Percentiles rank a stretch among this genome's conserved stretches.
Evolutionary conservation across 2,888 invertebrate genomes (phyloP).

Genomic region (Drosophila demipolita): DNA sequence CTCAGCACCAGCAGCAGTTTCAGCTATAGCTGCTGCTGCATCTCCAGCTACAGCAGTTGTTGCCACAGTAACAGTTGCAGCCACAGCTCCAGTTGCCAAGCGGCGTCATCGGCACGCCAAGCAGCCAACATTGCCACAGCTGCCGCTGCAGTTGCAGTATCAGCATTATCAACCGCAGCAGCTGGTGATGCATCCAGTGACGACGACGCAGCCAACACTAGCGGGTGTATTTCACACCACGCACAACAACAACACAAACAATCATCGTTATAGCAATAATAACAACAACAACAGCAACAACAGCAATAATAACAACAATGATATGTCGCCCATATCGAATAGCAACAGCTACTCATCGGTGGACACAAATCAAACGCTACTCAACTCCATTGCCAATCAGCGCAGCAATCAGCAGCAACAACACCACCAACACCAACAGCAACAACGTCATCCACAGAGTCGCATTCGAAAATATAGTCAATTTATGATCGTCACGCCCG

Average conservation of each 20-base stretch:
- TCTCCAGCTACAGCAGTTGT: slow-evolving; percentile 48
- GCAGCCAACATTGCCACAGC: slow-evolving; percentile 58
- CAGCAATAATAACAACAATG: slow-evolving; percentile 69
- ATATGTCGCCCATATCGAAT: slow-evolving; percentile 78
- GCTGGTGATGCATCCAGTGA: slow-evolving; percentile 52
- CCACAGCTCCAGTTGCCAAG: slow-evolving; percentile 75
- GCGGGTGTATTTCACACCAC: slow-evolving; percentile 74
- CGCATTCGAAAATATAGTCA: slow-evolving; percentile 83
- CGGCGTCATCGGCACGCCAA: slow-evolving; percentile 62
- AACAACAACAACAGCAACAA: slow-evolving; percentile 69
- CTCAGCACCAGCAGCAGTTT: slow-evolving; percentile 43
- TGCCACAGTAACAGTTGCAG: slow-evolving; percentile 43
- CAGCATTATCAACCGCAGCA: slow-evolving; percentile 61
- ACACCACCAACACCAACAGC: slow-evolving; percentile 44
- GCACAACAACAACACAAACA: slow-evolving; percentile 65
- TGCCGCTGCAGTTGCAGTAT: slow-evolving; percentile 75
- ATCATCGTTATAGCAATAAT: slow-evolving; percentile 53
- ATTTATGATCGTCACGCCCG: slow-evolving; percentile 85
- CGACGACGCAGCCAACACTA: slow-evolving; percentile 80
- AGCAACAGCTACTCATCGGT: slow-evolving; percentile 83
- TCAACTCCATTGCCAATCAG: slow-evolving; percentile 78
- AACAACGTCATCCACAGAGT: slow-evolving; percentile 27
- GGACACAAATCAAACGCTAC: slow-evolving; percentile 83
- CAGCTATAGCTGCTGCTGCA: slow-evolving; percentile 37
- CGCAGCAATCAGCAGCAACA: slow-evolving; percentile 57